A percentile compares a stretch with the other conserved stretches of the same genome.
Conservation (phyloP, 2,888 invertebrate species). For the Tiphia femorata region DNA sequence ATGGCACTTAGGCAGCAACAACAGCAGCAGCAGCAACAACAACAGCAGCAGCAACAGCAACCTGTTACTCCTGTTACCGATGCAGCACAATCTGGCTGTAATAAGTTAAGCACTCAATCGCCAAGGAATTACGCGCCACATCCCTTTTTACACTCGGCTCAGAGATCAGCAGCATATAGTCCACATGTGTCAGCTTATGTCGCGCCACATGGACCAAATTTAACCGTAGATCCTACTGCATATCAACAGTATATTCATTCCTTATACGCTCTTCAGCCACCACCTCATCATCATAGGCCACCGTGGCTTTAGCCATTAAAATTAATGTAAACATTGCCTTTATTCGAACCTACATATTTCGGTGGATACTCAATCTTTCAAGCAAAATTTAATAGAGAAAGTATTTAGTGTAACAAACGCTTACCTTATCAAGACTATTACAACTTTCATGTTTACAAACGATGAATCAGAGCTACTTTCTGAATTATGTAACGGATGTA, state of each 20-base stretch:
- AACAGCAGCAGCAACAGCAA: conserved; percentile 44
- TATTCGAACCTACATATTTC: conserved; percentile 17
- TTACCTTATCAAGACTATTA: too few relatives aligned
- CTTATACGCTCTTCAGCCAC: conserved; percentile 63
- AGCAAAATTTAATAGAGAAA: too few relatives aligned
- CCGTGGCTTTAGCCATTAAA: conserved; percentile 65
- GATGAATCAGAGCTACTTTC: too few relatives aligned
- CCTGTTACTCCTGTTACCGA: conserved; percentile 47
- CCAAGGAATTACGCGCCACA: conserved; percentile 61
- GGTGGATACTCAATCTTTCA: too few relatives aligned
- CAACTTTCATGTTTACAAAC: too few relatives aligned
- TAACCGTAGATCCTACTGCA: conserved; percentile 63
- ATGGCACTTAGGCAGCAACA: conserved; percentile 56
- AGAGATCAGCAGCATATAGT: conserved; percentile 61
- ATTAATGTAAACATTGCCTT: conserved; percentile 28
- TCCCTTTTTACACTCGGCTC: conserved; percentile 63
- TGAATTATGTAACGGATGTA: too few relatives aligned
- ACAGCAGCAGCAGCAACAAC: conserved; percentile 52
- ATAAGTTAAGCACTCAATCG: conserved; percentile 59
- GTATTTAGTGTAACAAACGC: too few relatives aligned
- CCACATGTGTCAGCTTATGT: conserved; percentile 65
- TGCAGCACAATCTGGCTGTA: conserved; percentile 53
- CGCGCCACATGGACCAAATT: conserved; percentile 61
- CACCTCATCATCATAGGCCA: conserved; percentile 64
- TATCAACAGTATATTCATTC: conserved; percentile 67